Evolutionary conservation across 2,888 invertebrate species (phyloP), one percentile per base, ranked within the genome.

Genomic region (Amphipoea oculea): DNA sequence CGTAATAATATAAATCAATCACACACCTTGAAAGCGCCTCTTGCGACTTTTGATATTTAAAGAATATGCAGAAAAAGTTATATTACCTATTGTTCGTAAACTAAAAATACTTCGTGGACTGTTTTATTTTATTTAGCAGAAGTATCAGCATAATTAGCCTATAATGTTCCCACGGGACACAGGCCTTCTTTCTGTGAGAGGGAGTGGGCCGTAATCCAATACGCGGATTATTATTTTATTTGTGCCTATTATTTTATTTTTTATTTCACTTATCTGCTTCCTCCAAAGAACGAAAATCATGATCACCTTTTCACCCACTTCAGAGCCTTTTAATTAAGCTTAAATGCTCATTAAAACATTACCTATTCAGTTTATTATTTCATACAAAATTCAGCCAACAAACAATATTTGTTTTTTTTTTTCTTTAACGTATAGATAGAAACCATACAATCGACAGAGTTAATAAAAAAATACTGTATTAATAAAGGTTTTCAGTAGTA

Each of bases 1-100:
- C 40, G 57, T 51, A 66, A 9, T n/a, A 78, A 66, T 70, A 82
- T 77, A 87, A 29, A 29, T 85, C 79, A 82, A 83, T 89, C 78
- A 88, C 73, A 76, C 78, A 79, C 88, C 83, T 88, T 69, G 17
- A 75, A 75, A 80, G 81, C 70, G 85, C 87, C 89, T 85, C 89
- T 69, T 75, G 71, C 78, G 78, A 89, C 85, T 79, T 83, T 79
- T 89, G 80, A 71, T 81, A 45, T 88, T 88, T 79, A 73, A 62
- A 74, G 14, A 79, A 79, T 72, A 69, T 6, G 80, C 80, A 81
- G 78, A 81, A 85, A 82, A 86, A 84, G 76, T 80, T 36, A 51
- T n/a, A 82, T 62, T 85, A 36, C 36, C 36, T 36, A 69, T 79
- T 76, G 54, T 84, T 74, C 36, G 17, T 65, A 65, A 75, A 75